Conservation (phyloP, 2,888 invertebrate species). For the Drosophila engyochracea region DNA sequence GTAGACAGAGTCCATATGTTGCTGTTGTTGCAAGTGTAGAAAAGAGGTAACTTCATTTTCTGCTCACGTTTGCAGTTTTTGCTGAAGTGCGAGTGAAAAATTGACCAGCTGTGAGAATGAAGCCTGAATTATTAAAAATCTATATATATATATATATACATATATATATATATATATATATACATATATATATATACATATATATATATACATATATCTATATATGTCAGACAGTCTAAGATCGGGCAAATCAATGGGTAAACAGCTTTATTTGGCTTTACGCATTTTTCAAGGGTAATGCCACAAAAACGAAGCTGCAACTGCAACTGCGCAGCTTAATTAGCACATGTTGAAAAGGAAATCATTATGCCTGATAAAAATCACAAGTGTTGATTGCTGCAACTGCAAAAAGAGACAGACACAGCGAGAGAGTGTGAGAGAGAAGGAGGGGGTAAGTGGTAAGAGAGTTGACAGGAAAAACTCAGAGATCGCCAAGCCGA, state of each 20-base stretch:
- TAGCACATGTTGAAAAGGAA: slow-evolving; percentile 82
- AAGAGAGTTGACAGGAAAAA: slow-evolving; percentile 78
- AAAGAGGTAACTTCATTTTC: slow-evolving; percentile 76
- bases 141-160: slow-evolving; percentile 47
- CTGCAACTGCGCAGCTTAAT: slow-evolving; percentile 54
- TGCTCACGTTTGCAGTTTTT: slow-evolving; percentile 81
- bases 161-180: slow-evolving; percentile 42
- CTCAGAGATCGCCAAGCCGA: slow-evolving; percentile 55
- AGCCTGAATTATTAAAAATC: slow-evolving; percentile 84
- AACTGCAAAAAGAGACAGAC: slow-evolving; percentile 1
- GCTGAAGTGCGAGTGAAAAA: slow-evolving; percentile 66
- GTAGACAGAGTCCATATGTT: slow-evolving; percentile 5
- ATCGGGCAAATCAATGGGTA: background rate
- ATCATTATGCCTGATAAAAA: slow-evolving; percentile 81
- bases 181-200: too few species aligned
- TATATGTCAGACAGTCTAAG: background rate
- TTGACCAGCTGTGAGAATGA: slow-evolving; percentile 77
- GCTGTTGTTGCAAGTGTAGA: background rate
- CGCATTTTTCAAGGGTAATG: slow-evolving; percentile 46
- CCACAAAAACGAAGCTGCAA: slow-evolving; percentile 7
- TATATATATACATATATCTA: background rate
- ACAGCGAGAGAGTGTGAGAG: background rate
- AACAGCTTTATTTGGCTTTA: slow-evolving; percentile 26
- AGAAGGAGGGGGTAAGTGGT: slow-evolving; percentile 15
- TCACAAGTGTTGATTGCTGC: slow-evolving; percentile 80